These are phyloP conservation scores for Fragum whitleyi DNA, from an alignment of 2,888 invertebrate genomes.

Conservation along the genomic window DNA sequence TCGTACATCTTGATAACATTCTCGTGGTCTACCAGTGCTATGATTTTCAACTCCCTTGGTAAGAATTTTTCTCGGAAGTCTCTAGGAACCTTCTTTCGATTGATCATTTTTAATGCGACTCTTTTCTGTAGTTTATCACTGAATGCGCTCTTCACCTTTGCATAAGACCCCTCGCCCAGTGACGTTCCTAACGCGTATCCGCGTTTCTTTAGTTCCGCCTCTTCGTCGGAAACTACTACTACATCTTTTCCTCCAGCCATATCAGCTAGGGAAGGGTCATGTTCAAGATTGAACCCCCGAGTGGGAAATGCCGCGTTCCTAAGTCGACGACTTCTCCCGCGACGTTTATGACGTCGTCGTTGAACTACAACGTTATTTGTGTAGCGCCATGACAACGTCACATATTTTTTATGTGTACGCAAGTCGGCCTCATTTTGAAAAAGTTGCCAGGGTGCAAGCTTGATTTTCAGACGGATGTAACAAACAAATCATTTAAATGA, in stretches of 20 bases:
- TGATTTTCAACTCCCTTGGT: slow-evolving; percentile 92
- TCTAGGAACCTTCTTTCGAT: slow-evolving; percentile 89
- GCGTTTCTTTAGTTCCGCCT: slow-evolving; percentile 81
- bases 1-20: slow-evolving; percentile 92
- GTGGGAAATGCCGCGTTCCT: slow-evolving; percentile 25
- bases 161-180: slow-evolving; percentile 84
- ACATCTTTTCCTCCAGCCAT: slow-evolving; percentile 54
- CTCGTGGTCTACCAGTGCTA: slow-evolving; percentile 91
- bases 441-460: slow-evolving; percentile 32
- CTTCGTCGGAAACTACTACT: slow-evolving; percentile 76
- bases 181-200: slow-evolving; percentile 86
- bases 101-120: slow-evolving; percentile 89
- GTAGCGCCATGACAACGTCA: slow-evolving; percentile 45
- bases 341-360: slow-evolving; percentile 23
- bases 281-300: background rate
- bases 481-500: background rate
- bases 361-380: slow-evolving; percentile 21
- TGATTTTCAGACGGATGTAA: background rate
- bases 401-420: slow-evolving; percentile 41
- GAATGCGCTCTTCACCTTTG: slow-evolving; percentile 90
- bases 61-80: slow-evolving; percentile 93
- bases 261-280: background rate
- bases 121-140: slow-evolving; percentile 74
- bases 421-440: slow-evolving; percentile 44
- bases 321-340: background rate